Conservation (phyloP, 1,140 invertebrate species). For the Bacillus rossius region DNA sequence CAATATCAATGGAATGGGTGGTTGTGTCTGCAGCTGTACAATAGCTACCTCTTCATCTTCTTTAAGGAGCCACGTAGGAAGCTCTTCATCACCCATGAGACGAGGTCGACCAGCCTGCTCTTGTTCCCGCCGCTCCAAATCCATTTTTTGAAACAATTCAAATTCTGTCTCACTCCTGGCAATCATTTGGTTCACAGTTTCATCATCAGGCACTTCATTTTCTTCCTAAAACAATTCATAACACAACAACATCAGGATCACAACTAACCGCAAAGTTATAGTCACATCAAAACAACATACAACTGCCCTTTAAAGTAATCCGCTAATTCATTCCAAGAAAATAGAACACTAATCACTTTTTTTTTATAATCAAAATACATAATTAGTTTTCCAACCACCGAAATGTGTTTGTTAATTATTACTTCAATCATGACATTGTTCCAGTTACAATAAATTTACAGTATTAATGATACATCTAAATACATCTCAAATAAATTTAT, state of each 20-base stretch:
- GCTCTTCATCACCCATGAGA: constrained; percentile 57
- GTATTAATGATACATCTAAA: too few species aligned
- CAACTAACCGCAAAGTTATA: too few species aligned
- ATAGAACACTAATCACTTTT: neutral
- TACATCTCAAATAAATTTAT: too few species aligned
- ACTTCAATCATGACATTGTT: neutral
- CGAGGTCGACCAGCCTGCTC: constrained; percentile 50
- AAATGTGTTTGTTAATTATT: too few species aligned
- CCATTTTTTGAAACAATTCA: constrained; percentile 60
- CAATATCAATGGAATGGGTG: too few species aligned
- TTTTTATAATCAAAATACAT: too few species aligned
- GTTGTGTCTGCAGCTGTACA: too few species aligned
- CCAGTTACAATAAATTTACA: neutral
- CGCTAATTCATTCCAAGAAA: neutral
- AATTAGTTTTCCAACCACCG: too few species aligned
- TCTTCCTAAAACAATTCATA: constrained; percentile 45
- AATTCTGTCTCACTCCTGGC: constrained; percentile 61
- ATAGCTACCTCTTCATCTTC: constrained; percentile 51
- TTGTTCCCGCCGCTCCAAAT: constrained; percentile 51
- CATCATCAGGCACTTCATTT: constrained; percentile 68
- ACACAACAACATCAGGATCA: too few species aligned
- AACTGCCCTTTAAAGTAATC: too few species aligned
- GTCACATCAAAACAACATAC: too few species aligned
- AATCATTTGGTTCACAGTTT: constrained; percentile 69
- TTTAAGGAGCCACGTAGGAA: constrained; percentile 55